These are phyloP conservation scores for Thaleichthys pacificus DNA, from an alignment of 2,797 vertebrate genomes.

Conservation along the genomic window DNA sequence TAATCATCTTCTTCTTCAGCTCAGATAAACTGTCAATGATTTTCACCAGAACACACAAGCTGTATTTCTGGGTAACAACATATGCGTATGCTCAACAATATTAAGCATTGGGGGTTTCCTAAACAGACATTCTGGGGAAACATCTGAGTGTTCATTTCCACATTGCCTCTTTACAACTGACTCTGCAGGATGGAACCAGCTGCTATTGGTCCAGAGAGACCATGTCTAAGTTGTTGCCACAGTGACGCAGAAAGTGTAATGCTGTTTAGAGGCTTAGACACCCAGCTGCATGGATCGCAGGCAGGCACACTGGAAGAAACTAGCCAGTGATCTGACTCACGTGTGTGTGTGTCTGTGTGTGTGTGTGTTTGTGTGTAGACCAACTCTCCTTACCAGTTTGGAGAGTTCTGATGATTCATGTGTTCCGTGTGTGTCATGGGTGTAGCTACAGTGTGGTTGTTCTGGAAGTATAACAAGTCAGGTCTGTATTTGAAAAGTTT, in stretches of 20 bases:
- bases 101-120: background rate
- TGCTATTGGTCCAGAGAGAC: background rate
- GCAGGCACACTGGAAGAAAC: constrained; percentile 47
- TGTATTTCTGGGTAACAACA: background rate
- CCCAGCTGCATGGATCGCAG: constrained; percentile 34
- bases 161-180: background rate
- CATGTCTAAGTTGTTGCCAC: constrained; percentile 1
- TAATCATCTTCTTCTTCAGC: background rate
- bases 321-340: constrained; percentile 50
- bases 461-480: constrained; percentile 2
- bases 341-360: constrained; percentile 52
- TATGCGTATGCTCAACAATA: too few species aligned
- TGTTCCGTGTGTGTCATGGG: constrained; percentile 54
- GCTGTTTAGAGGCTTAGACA: constrained; percentile 31
- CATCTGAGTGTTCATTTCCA: background rate
- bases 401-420: constrained; percentile 68
- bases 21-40: too few species aligned
- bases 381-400: constrained; percentile 48
- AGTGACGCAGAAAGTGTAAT: background rate
- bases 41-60: background rate
- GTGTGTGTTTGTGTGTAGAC: constrained; percentile 34
- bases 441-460: constrained; percentile 66
- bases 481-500: background rate
- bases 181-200: background rate
- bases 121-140: background rate